Evolutionary conservation across 1,140 invertebrate genomes (phyloP).

Genomic region (Streblospio benedicti): DNA sequence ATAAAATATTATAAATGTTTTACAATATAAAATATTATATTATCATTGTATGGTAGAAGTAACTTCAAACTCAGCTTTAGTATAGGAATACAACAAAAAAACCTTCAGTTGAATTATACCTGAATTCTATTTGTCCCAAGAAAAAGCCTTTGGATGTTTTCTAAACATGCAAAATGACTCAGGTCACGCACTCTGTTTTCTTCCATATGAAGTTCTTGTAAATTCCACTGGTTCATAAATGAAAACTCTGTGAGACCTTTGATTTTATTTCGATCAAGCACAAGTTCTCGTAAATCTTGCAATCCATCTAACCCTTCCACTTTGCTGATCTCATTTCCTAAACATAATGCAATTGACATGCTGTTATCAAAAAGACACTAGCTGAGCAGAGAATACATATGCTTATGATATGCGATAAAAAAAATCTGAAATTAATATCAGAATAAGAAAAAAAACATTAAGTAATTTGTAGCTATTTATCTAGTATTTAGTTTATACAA

Average conservation of each 20-base stretch:
- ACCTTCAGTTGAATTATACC: conserved; percentile 17
- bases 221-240: conserved; percentile 41
- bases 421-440: too few species aligned
- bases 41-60: background rate
- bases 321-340: conserved; percentile 45
- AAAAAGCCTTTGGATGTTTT: conserved; percentile 42
- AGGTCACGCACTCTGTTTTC: conserved; percentile 43
- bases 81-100: background rate
- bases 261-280: conserved; percentile 47
- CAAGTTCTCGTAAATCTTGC: conserved; percentile 42
- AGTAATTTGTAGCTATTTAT: too few species aligned
- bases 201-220: conserved; percentile 46
- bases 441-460: too few species aligned
- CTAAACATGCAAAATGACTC: conserved; percentile 30
- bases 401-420: too few species aligned
- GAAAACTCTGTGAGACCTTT: conserved; percentile 37
- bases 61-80: background rate
- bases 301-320: conserved; percentile 43
- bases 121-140: conserved; percentile 45
- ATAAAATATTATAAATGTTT: background rate
- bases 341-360: conserved; percentile 7
- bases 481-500: too few species aligned
- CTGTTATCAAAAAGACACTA: background rate
- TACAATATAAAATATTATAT: background rate
- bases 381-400: background rate